A percentile compares a stretch with the other conserved stretches of the same genome.
phyloP scores from a whole-genome alignment of 2,797 vertebrate genomes.

The Anniella stebbinsi region DNA sequence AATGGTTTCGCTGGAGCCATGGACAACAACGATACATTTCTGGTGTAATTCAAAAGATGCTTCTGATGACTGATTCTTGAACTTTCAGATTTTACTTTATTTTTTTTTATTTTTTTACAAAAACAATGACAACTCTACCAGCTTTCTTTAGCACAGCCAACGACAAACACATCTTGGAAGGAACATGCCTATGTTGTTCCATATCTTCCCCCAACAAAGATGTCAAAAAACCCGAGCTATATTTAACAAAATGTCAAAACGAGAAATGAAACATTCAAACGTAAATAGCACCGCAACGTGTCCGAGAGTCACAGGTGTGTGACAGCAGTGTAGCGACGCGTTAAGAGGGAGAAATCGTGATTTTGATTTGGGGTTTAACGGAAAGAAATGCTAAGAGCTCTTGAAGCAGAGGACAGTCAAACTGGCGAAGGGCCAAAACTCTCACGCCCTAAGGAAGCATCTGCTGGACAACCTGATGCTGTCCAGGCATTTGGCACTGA shows the following conservation, averaged over 20 bases:
- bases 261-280: not conserved
- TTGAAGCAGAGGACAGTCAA: not conserved
- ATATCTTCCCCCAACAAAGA: not conserved
- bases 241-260: not conserved
- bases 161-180: constrained; percentile 3
- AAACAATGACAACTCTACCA: not conserved
- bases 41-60: not conserved
- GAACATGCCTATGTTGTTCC: not conserved
- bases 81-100: not conserved
- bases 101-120: not conserved
- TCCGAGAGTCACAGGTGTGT: not conserved
- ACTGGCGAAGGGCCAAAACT: not conserved
- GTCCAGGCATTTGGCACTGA: no score
- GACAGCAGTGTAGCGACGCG: not conserved
- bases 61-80: not conserved
- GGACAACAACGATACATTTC: not conserved
- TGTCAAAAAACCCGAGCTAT: constrained; percentile 14
- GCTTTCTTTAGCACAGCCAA: constrained; percentile 10
- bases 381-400: not conserved
- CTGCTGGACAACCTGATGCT: no score
- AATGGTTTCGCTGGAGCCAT: not conserved
- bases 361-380: no score
- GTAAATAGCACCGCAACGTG: not conserved
- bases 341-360: no score
- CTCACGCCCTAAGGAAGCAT: no score